Evolutionary conservation across 2,888 invertebrate species (phyloP).

Genomic region (Pollenia angustigena): DNA sequence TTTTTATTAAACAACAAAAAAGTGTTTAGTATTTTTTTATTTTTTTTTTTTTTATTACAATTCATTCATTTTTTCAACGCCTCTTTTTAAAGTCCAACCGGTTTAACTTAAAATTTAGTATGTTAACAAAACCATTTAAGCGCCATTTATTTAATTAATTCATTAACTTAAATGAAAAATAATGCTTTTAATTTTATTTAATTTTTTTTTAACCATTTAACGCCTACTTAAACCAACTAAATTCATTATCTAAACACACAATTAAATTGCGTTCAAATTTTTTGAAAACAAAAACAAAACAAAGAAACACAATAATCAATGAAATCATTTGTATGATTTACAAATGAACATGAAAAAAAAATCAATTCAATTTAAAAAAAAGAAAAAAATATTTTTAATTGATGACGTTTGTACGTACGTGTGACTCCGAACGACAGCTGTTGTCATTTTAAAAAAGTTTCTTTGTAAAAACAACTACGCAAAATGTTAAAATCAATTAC

Average conservation of each 20-base stretch:
- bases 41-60: neutral
- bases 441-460: constrained; percentile 26
- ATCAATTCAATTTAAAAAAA: constrained; percentile 13
- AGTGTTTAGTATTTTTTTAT: neutral
- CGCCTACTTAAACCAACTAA: constrained; percentile 59
- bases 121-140: constrained; percentile 32
- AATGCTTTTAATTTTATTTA: constrained; percentile 3
- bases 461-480: constrained; percentile 28
- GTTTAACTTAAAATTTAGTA: constrained; percentile 24
- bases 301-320: constrained; percentile 24
- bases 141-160: constrained; percentile 43
- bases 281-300: neutral
- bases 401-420: constrained; percentile 40
- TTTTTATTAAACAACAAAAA: neutral
- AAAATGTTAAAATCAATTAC: constrained; percentile 35
- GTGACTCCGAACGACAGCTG: constrained; percentile 31
- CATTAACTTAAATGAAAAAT: constrained; percentile 20
- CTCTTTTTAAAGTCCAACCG: constrained; percentile 45
- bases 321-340: constrained; percentile 39
- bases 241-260: constrained; percentile 20
- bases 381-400: constrained; percentile 21
- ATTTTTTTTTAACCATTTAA: constrained; percentile 53
- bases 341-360: neutral
- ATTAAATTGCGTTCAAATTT: constrained; percentile 46
- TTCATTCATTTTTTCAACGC: constrained; percentile 38